Evolutionary conservation across 2,113 vertebrate species (phyloP), one percentile per base, ranked within the genome.

Genomic region (Mus pahari): DNA sequence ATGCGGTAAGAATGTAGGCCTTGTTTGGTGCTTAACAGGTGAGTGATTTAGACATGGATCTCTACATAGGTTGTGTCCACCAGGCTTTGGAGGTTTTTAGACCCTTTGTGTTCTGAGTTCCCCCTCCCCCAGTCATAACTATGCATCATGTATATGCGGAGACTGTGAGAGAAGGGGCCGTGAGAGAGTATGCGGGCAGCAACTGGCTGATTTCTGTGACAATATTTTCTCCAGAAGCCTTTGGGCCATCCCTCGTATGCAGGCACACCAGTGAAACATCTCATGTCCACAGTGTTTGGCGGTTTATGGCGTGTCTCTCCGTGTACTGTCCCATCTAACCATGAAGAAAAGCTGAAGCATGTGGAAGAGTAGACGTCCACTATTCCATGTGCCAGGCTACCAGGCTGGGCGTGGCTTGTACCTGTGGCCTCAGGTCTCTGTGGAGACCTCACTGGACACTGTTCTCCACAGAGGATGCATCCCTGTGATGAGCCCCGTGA

Each of bases 301-400:
- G n/a, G n/a, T 89, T 93, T 64, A 70, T 20, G 28, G 2, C 53
- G 28, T 89, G 28, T 92, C 89, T 95, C 78, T 31, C 39, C 81
- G 84, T 50, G 8, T 3, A 6, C 60, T 66, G 60, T 4, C 16
- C 60, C 14, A 75, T 88, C 82, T 83, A 82, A 71, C 12, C 22
- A 66, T 31, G 77, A n/a, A 89, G 60, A 45, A 36, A 83, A 91
- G 48, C 14, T 5, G 3, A 79, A 39, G 16, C 62, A 22, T 2
- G 19, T 22, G 58, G 89, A n/a, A 53, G 3, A 48, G 48, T 48
- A 4, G 48, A 33, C 3, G 13, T 39, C 12, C 10, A 31, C 58
- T 62, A 53, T 73, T 68, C 50, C 48, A 58, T 24, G 3, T 10
- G 13, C 90, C 16, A 17, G 3, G 2, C 68, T 36, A 3, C n/a